These are phyloP conservation scores for Rosalia funebris DNA, from an alignment of 2,888 invertebrate genomes.

Conservation along the genomic window DNA sequence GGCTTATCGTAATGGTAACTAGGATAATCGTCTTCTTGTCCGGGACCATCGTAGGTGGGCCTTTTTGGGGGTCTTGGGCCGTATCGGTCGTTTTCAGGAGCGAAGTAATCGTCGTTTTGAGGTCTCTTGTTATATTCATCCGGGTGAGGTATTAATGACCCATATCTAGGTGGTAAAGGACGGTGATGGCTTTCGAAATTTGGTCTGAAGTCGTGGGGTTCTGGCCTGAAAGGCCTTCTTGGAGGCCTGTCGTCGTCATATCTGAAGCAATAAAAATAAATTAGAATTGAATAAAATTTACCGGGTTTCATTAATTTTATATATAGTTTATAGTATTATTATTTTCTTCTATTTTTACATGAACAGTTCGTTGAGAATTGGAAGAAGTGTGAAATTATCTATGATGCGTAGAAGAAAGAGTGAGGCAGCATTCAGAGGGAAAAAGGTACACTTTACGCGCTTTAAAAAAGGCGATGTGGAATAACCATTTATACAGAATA, in stretches of 20 bases:
- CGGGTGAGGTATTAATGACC: conserved; percentile 48
- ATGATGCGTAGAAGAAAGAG: too few relatives aligned
- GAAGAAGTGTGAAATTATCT: too few relatives aligned
- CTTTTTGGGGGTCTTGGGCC: conserved; percentile 14
- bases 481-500: too few relatives aligned
- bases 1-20: conserved; percentile 27
- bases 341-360: too few relatives aligned
- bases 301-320: too few relatives aligned
- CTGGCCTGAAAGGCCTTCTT: conserved; percentile 31
- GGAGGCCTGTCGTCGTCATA: conserved; percentile 32
- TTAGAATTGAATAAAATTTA: too few relatives aligned
- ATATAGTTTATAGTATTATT: too few relatives aligned
- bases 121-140: conserved; percentile 45
- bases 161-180: conserved; percentile 45
- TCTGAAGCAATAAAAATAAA: conserved; percentile 24
- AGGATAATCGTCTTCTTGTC: background rate
- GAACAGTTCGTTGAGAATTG: too few relatives aligned
- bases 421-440: too few relatives aligned
- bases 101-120: conserved; percentile 35
- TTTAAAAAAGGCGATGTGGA: too few relatives aligned
- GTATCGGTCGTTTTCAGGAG: conserved; percentile 4
- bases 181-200: conserved; percentile 30
- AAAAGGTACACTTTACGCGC: too few relatives aligned
- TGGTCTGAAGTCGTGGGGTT: conserved; percentile 19
- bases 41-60: conserved; percentile 10